phyloP scores from a whole-genome alignment of 30 jellyfish, hydroid and myxozoan genomes.

The Turritopsis rubra region DNA sequence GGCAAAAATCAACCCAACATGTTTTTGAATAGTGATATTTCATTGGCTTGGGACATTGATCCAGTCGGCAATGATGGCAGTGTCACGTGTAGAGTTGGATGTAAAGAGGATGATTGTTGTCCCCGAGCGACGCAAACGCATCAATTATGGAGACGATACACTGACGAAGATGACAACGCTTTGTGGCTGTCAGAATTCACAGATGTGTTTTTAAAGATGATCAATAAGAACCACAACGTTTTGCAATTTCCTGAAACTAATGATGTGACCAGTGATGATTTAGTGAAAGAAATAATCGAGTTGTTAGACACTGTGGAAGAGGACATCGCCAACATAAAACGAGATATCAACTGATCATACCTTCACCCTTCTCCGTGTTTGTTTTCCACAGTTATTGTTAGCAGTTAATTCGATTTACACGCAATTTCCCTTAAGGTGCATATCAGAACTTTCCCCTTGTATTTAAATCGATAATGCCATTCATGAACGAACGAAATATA shows the following conservation, averaged over 20 bases:
- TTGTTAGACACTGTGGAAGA: background rate
- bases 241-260: background rate
- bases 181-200: background rate
- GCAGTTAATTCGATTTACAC: no score
- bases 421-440: no score
- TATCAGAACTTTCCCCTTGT: no score
- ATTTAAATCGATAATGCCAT: no score
- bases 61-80: background rate
- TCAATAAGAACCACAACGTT: no score
- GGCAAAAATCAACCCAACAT: background rate
- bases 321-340: background rate
- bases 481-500: no score
- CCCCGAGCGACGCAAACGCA: background rate
- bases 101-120: background rate
- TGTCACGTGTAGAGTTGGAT: background rate
- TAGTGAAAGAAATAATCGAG: background rate
- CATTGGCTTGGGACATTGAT: background rate
- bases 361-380: no score
- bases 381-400: no score
- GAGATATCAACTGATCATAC: background rate
- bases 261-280: background rate
- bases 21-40: conserved; percentile 9
- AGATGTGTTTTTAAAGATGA: background rate
- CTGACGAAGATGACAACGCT: background rate
- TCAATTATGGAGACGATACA: no score